These are phyloP conservation scores for Mesaphorura yosii DNA, from an alignment of 1,140 invertebrate species.

Conservation along the genomic window DNA sequence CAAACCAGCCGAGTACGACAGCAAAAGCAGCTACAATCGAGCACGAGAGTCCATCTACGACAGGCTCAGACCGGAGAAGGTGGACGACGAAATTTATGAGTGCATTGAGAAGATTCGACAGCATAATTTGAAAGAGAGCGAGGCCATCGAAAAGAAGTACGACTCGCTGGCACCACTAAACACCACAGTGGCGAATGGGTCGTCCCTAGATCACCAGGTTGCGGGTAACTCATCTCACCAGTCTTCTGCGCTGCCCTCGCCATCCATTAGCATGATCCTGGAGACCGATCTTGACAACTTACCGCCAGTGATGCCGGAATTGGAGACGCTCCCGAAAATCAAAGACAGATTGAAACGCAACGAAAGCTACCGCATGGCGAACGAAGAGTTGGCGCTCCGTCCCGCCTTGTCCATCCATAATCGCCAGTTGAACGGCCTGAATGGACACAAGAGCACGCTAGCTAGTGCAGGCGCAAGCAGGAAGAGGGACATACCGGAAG, in stretches of 20 bases:
- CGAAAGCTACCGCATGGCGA: conserved; percentile 71
- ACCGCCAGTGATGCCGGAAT: conserved; percentile 30
- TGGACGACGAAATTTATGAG: conserved; percentile 30
- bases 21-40: conserved; percentile 14
- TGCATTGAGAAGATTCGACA: conserved; percentile 30
- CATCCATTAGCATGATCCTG: conserved; percentile 17
- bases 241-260: neutral
- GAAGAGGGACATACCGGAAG: conserved; percentile 30
- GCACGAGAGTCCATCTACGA: conserved; percentile 30
- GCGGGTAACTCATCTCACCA: too few species aligned
- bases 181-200: neutral
- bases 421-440: neutral
- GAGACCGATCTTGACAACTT: conserved; percentile 31
- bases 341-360: conserved; percentile 56
- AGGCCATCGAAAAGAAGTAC: conserved; percentile 11
- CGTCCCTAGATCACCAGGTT: neutral
- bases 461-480: conserved; percentile 3
- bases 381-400: conserved; percentile 29
- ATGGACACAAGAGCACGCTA: neutral
- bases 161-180: neutral
- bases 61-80: conserved; percentile 17
- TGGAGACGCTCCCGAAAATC: conserved; percentile 30
- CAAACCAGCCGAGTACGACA: conserved; percentile 36
- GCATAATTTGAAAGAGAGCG: conserved; percentile 27
- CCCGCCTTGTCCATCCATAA: neutral